A percentile compares a stretch with the other conserved stretches of the same genome.
phyloP scores from a whole-genome alignment of 2,888 invertebrate genomes.

The Drosophila robusta region DNA sequence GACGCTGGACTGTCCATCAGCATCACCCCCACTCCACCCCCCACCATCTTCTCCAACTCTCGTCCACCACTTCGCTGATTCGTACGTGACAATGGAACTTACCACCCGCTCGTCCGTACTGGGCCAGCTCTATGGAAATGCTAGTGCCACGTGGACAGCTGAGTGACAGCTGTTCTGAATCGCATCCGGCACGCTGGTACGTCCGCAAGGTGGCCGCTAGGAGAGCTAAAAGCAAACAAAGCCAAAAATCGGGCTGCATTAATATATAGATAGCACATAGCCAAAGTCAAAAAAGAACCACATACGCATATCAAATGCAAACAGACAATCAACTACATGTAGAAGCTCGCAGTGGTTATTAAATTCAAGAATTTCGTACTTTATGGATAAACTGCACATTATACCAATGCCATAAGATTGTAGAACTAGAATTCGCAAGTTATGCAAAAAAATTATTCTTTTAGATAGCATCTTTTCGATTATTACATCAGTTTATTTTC shows the following conservation, averaged over 20 bases:
- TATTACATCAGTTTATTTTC: too few species aligned
- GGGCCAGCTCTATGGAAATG: conserved; percentile 95
- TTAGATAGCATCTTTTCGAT: too few species aligned
- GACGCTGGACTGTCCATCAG: background rate
- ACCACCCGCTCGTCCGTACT: conserved; percentile 90
- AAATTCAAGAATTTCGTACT: background rate
- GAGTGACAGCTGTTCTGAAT: conserved; percentile 94
- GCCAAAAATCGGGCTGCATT: conserved; percentile 49
- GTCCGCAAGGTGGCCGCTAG: conserved; percentile 95
- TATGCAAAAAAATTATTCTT: too few species aligned
- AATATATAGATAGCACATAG: conserved; percentile 38
- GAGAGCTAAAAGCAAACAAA: conserved; percentile 88
- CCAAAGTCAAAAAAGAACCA: conserved; percentile 22
- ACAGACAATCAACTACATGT: conserved; percentile 19
- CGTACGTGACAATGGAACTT: conserved; percentile 66
- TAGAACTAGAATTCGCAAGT: too few species aligned
- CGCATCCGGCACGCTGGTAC: conserved; percentile 96
- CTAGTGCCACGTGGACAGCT: conserved; percentile 96
- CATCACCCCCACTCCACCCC: background rate
- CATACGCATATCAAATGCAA: conserved; percentile 32
- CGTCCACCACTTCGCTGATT: conserved; percentile 3
- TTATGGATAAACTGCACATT: background rate
- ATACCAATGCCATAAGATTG: background rate
- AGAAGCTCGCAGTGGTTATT: conserved; percentile 5
- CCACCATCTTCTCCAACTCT: conserved; percentile 7